These are phyloP conservation scores for Caracal caracal DNA, from an alignment of 2,113 vertebrate species.

Conservation along the genomic window DNA sequence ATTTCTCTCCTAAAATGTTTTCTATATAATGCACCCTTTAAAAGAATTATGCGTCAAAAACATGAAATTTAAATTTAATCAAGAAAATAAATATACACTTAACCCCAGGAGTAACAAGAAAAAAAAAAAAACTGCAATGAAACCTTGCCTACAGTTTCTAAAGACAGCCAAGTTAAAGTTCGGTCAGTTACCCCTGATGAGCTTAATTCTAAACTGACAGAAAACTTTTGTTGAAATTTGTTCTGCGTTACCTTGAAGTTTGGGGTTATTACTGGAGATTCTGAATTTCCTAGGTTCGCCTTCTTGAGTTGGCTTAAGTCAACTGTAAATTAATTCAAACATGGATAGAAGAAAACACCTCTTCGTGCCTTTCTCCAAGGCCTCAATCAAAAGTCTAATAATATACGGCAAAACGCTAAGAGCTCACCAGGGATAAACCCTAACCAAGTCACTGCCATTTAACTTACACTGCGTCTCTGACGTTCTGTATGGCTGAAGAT, in stretches of 20 bases:
- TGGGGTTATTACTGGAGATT: not conserved
- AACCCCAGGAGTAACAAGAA: not conserved
- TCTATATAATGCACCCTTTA: conserved; percentile 11
- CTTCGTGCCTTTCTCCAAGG: not conserved
- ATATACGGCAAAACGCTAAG: not conserved
- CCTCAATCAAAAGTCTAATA: conserved; percentile 32
- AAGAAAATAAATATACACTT: conserved; percentile 41
- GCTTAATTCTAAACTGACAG: conserved; percentile 30
- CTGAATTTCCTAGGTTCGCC: conserved; percentile 46
- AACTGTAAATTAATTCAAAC: conserved; percentile 43
- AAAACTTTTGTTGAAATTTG: conserved; percentile 46
- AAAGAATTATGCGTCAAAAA: conserved; percentile 35
- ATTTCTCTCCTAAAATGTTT: conserved; percentile 53
- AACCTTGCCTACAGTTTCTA: conserved; percentile 39
- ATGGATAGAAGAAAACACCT: not conserved
- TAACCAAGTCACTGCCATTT: conserved; percentile 39
- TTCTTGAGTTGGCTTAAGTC: not conserved
- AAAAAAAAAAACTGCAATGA: conserved; percentile 17
- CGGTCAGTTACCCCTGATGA: conserved; percentile 33
- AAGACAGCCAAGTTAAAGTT: conserved; percentile 46
- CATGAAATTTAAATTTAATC: conserved; percentile 4
- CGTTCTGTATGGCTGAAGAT: not conserved
- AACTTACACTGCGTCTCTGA: conserved; percentile 57
- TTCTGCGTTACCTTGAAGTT: not conserved
- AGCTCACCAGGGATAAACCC: conserved; percentile 31